Conservation (phyloP, 2,113 vertebrate species). For the Uropsilus gracilis region DNA sequence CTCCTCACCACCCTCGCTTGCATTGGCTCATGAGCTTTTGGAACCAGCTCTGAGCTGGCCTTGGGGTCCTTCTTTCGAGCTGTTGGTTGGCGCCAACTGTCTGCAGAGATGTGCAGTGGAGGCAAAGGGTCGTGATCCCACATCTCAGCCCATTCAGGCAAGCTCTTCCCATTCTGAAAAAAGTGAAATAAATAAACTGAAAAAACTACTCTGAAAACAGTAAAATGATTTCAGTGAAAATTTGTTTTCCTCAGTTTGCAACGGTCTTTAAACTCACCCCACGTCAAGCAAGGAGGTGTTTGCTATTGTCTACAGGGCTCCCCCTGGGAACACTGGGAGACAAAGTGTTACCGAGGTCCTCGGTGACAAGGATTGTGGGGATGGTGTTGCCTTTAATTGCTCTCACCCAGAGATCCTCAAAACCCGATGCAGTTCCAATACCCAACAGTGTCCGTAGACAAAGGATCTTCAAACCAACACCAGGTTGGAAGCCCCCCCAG, state of each 20-base stretch:
- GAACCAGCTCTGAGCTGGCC: background rate
- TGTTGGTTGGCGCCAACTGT: background rate
- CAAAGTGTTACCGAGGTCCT: background rate
- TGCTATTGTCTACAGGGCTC: background rate
- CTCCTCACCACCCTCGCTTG: background rate
- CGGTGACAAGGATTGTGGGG: background rate
- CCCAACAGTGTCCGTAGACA: background rate
- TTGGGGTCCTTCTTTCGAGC: slow-evolving; percentile 13
- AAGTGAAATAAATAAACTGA: too few relatives aligned
- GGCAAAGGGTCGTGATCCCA: too few relatives aligned
- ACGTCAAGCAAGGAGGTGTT: background rate
- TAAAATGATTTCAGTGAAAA: background rate
- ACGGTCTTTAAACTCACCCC: background rate
- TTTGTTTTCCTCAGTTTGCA: background rate
- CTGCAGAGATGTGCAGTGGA: background rate
- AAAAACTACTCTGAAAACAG: too few relatives aligned
- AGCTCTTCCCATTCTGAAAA: too few relatives aligned
- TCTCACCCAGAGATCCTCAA: background rate
- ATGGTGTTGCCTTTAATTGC: background rate
- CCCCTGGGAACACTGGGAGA: background rate
- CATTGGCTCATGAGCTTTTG: background rate
- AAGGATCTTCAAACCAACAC: too few relatives aligned
- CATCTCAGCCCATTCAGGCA: too few relatives aligned
- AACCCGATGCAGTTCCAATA: background rate
- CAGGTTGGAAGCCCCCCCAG: too few relatives aligned